Percentiles rank a stretch among this genome's conserved stretches.
Evolutionary conservation across 1,140 invertebrate species (phyloP).

Genomic region (Probaryconus sp.): DNA sequence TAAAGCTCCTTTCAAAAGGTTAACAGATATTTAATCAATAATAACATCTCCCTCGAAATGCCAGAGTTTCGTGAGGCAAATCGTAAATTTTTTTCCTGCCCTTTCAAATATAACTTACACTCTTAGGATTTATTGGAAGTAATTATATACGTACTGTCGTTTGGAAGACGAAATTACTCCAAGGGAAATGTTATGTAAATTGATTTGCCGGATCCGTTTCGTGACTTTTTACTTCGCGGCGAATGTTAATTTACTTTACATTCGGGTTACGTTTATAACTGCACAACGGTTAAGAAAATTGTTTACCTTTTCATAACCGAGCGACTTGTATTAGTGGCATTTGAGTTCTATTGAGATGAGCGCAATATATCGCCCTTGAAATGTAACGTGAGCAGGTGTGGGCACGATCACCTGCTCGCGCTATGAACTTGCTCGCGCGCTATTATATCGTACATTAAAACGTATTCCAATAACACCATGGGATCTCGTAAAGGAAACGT

Average conservation of each 20-base stretch:
- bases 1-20: background rate
- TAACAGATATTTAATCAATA: conserved; percentile 4
- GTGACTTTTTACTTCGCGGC: no score
- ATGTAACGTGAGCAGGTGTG: conserved; percentile 59
- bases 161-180: no score
- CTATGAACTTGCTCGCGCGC: conserved; percentile 53
- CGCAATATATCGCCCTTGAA: conserved; percentile 3
- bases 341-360: background rate
- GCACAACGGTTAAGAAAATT: background rate
- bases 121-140: background rate
- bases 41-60: background rate
- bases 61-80: background rate
- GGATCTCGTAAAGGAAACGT: conserved; percentile 1
- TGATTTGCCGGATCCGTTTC: no score
- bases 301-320: background rate
- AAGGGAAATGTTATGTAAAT: no score
- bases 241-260: no score
- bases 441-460: conserved; percentile 18
- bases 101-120: no score
- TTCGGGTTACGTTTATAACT: no score
- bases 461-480: conserved; percentile 43
- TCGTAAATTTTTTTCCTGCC: background rate
- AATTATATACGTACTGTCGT: no score
- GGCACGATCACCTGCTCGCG: conserved; percentile 70
- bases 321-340: conserved; percentile 10